Base-by-base conservation (phyloP, 2,113 vertebrate species). In the Panthera tigris region DNA sequence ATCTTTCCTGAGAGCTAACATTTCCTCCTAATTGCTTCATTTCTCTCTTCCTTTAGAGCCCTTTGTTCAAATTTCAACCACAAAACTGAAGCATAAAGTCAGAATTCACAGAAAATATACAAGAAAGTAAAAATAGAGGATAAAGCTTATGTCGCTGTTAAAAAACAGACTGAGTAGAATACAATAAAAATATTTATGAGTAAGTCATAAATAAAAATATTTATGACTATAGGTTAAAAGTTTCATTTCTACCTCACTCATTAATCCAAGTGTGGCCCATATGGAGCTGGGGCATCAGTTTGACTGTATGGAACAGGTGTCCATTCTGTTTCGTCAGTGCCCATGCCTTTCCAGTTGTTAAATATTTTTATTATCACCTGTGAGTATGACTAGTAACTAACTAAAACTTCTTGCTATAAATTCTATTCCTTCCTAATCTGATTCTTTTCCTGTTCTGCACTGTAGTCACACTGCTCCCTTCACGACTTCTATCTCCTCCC, bases 71-170 rank as follows among this genome's bases (percentile, higher is more conserved):
- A 80, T 25, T 31, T 81, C 4, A 80, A 66, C 13, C 41, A 23
- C 33, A 50, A 68, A 95, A 66, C 15, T 61, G 79, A 97, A 93
- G 41, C 21, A 81, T 27, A 33, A 66, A 83, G 41, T 73, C 12
- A 89, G 33, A 94, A 63, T 86, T 89, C 52, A 81, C 33, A 89
- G n/a, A 89, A 95, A 48, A 89, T 61, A 87, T 86, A 78, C 57
- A 82, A 48, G 15, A 48, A 48, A 80, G 13, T 81, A 84, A 83
- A 95, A 80, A 79, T 33, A 50, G 90, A 6, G 6, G 73, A 83
- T 7, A 82, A 61, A 88, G 21, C 3, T 45, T 48, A 52, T 31
- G 3, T n/a, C 85, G 36, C 29, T 84, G 4, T 71, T 63, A 48
- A 57, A 48, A 18, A 85, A 66, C 4, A 41, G 55, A 66, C 19